phyloP scores from a whole-genome alignment of 2,113 vertebrate genomes.

The Alethe diademata region DNA sequence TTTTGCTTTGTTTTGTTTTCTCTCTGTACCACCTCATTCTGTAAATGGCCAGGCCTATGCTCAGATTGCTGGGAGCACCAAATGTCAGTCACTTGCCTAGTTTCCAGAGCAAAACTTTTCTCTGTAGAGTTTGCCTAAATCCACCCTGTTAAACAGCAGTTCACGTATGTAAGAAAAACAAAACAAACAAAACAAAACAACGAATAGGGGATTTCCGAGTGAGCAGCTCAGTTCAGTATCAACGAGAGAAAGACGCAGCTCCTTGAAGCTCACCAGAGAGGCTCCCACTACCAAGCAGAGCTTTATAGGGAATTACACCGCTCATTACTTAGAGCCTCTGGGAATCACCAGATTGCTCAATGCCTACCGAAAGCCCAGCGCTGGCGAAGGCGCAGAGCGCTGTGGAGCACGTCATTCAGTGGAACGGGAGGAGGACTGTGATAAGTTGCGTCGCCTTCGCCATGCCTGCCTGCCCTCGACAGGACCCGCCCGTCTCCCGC shows the following conservation, averaged over 20 bases:
- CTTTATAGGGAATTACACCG: neutral
- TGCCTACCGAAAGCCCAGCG: neutral
- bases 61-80: neutral
- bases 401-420: fast-evolving
- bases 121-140: neutral
- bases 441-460: too few species aligned
- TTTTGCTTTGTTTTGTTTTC: neutral
- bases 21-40: neutral
- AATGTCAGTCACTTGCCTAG: neutral
- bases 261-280: neutral
- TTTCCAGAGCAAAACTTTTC: neutral
- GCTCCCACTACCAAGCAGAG: neutral
- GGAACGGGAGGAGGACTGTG: fast-evolving
- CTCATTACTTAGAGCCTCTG: fast-evolving
- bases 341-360: fast-evolving
- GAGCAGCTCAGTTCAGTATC: neutral
- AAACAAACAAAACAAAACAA: fast-evolving
- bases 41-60: neutral
- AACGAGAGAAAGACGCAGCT: fast-evolving
- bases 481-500: fast-evolving
- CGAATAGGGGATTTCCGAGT: neutral
- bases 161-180: fast-evolving
- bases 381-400: too few species aligned
- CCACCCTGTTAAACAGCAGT: neutral
- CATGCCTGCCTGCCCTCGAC: fast-evolving